Evolutionary conservation across 2,113 vertebrate species (phyloP).

Genomic region (Seriola aureovittata): DNA sequence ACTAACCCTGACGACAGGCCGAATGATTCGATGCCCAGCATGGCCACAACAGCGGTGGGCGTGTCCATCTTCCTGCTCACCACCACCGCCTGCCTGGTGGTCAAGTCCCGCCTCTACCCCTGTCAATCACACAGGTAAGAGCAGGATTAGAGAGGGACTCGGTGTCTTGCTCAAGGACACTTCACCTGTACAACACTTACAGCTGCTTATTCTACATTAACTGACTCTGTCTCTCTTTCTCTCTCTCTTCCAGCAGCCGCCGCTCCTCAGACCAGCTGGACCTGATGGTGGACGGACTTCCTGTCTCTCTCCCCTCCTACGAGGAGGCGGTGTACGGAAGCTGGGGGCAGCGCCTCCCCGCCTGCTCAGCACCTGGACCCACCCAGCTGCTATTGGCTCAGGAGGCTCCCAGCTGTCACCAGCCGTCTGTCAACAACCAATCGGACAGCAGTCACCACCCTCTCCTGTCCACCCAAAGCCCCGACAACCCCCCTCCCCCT

Average conservation of each 20-base stretch:
- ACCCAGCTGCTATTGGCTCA: slow-evolving; percentile 81
- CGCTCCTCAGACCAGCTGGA: slow-evolving; percentile 85
- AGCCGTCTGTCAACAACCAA: slow-evolving; percentile 34
- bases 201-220: neutral
- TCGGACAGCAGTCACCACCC: slow-evolving; percentile 44
- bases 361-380: slow-evolving; percentile 59
- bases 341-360: slow-evolving; percentile 79
- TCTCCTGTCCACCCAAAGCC: slow-evolving; percentile 56
- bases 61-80: slow-evolving; percentile 86
- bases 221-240: neutral
- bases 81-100: slow-evolving; percentile 83
- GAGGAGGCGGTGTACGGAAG: slow-evolving; percentile 85
- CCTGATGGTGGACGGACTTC: slow-evolving; percentile 80
- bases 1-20: slow-evolving; percentile 48
- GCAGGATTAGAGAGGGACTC: neutral
- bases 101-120: slow-evolving; percentile 82
- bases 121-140: slow-evolving; percentile 79
- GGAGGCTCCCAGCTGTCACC: slow-evolving; percentile 53
- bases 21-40: slow-evolving; percentile 71
- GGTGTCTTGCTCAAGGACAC: too few relatives aligned
- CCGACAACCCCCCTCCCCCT: slow-evolving; percentile 73
- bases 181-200: neutral
- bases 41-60: slow-evolving; percentile 82
- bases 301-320: slow-evolving; percentile 82
- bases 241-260: slow-evolving; percentile 58